Percentiles rank a stretch among this genome's conserved stretches.
Evolutionary conservation across 2,888 invertebrate genomes (phyloP).

Genomic region (Platypus cylindrus): DNA sequence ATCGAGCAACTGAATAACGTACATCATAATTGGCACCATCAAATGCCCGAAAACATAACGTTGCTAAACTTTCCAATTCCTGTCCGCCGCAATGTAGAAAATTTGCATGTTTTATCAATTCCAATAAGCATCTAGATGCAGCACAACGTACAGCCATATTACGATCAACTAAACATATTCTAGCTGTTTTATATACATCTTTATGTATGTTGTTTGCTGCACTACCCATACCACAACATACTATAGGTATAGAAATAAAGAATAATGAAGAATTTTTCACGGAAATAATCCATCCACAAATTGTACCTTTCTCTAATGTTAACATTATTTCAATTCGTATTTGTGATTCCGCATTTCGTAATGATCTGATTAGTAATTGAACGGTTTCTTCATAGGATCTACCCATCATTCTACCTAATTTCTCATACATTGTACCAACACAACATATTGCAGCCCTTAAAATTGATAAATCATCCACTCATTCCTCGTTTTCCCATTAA

Average conservation of each 20-base stretch:
- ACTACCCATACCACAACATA: slow-evolving; percentile 87
- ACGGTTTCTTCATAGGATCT: slow-evolving; percentile 97
- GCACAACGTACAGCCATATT: slow-evolving; percentile 88
- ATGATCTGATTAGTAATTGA: slow-evolving; percentile 74
- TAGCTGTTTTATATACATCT: slow-evolving; percentile 84
- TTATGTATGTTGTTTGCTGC: slow-evolving; percentile 77
- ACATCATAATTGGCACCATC: slow-evolving; percentile 89
- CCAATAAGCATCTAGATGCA: slow-evolving; percentile 79
- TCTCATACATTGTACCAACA: slow-evolving; percentile 94
- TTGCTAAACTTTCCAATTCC: slow-evolving; percentile 84
- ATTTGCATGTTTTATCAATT: slow-evolving; percentile 78
- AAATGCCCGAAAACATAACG: slow-evolving; percentile 82
- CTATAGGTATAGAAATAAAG: slow-evolving; percentile 21
- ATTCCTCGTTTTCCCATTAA: too few species aligned
- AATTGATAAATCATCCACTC: slow-evolving; percentile 16
- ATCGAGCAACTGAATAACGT: slow-evolving; percentile 80
- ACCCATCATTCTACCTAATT: slow-evolving; percentile 96
- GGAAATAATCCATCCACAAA: background rate
- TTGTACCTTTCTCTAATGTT: slow-evolving; percentile 68
- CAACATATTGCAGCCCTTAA: slow-evolving; percentile 90
- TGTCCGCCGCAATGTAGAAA: slow-evolving; percentile 76
- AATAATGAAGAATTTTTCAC: background rate
- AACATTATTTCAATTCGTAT: slow-evolving; percentile 94
- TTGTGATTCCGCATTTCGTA: slow-evolving; percentile 92
- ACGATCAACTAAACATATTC: slow-evolving; percentile 79